Evolutionary conservation across 2,797 vertebrate genomes (phyloP).

Genomic region (Philypnodon macrostomus): DNA sequence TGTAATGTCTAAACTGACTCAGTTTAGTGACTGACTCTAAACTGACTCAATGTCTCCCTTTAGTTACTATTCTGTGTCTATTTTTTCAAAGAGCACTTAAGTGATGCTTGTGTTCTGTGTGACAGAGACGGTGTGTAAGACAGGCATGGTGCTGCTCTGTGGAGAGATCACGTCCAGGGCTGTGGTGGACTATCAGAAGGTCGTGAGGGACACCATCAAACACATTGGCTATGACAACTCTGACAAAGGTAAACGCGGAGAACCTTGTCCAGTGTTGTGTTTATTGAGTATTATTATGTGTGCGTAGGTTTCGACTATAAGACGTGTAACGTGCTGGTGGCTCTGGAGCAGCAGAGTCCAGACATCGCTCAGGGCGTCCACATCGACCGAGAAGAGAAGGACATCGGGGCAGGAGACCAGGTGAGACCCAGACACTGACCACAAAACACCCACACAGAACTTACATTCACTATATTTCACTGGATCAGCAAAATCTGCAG

Average conservation of each 20-base stretch:
- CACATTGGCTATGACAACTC: conserved; percentile 97
- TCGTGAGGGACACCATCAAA: conserved; percentile 92
- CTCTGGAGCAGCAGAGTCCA: conserved; percentile 95
- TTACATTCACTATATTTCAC: too few relatives aligned
- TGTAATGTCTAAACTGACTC: too few relatives aligned
- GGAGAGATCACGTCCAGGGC: conserved; percentile 95
- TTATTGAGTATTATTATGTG: neutral
- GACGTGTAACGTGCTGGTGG: conserved; percentile 97
- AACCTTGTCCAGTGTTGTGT: neutral
- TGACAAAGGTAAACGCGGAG: conserved; percentile 83
- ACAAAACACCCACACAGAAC: too few relatives aligned
- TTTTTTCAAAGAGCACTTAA: too few relatives aligned
- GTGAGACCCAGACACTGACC: conserved; percentile 59
- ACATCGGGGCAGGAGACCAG: conserved; percentile 98
- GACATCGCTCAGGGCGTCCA: conserved; percentile 98
- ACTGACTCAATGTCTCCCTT: too few relatives aligned
- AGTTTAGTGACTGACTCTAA: too few relatives aligned
- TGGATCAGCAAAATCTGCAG: too few relatives aligned
- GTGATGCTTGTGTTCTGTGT: conserved; percentile 6
- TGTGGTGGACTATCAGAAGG: conserved; percentile 93
- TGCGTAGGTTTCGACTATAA: conserved; percentile 96
- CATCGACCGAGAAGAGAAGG: conserved; percentile 87
- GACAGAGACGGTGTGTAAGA: conserved; percentile 98
- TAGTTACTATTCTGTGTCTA: too few relatives aligned
- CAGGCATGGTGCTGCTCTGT: conserved; percentile 97